These are phyloP conservation scores for Xerus rutilus DNA, from an alignment of 2,797 vertebrate genomes.

Conservation along the genomic window DNA sequence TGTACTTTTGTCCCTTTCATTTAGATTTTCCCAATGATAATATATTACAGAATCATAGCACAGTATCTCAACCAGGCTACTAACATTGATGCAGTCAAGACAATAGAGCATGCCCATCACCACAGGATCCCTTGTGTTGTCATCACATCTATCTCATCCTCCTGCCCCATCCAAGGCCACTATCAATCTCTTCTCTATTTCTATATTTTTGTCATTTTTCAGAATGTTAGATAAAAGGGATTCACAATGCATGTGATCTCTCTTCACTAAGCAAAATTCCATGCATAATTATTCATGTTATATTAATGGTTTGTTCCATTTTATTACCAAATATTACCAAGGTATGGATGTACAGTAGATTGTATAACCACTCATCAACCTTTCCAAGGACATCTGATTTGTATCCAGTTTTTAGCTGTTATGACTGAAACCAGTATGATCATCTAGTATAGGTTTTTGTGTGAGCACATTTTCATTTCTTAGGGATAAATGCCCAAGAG, in stretches of 20 bases:
- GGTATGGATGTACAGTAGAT: accelerated
- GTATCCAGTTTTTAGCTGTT: background rate
- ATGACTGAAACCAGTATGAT: background rate
- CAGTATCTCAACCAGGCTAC: background rate
- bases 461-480: background rate
- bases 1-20: background rate
- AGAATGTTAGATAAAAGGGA: background rate
- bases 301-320: background rate
- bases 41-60: background rate
- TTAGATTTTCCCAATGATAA: background rate
- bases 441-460: background rate
- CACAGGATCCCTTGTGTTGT: background rate
- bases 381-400: background rate
- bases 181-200: background rate
- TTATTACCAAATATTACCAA: background rate
- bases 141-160: background rate
- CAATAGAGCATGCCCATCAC: background rate
- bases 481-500: background rate
- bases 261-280: background rate
- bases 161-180: background rate
- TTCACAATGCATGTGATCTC: background rate
- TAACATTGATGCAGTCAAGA: background rate
- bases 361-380: background rate
- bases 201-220: background rate
- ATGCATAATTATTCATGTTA: background rate